Percentiles rank a stretch among this genome's conserved stretches.
These are phyloP conservation scores for Pelagia noctiluca DNA, from an alignment of 30 jellyfish, hydroid and myxozoan species.

Conservation along the genomic window DNA sequence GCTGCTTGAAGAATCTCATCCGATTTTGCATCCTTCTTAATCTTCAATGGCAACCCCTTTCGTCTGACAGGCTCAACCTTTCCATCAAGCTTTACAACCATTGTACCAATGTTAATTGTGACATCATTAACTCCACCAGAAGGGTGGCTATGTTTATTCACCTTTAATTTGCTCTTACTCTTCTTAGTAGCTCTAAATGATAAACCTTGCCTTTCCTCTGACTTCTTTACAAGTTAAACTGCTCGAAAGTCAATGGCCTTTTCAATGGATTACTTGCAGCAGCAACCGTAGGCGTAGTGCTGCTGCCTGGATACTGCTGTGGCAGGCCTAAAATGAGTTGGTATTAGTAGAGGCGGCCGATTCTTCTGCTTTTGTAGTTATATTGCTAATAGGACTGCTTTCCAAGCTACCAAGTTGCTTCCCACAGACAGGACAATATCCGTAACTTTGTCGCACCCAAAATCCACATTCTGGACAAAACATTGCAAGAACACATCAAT, in stretches of 20 bases:
- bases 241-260: slow-evolving; percentile 60
- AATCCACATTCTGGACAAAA: slow-evolving; percentile 51
- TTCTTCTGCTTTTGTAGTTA: slow-evolving; percentile 4
- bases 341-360: not conserved
- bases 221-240: slow-evolving; percentile 41
- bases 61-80: slow-evolving; percentile 47
- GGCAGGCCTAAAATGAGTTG: slow-evolving; percentile 19
- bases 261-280: no score
- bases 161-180: no score
- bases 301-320: not conserved
- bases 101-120: no score
- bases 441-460: slow-evolving; percentile 23
- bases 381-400: no score
- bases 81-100: no score
- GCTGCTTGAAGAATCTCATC: no score
- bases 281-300: no score
- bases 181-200: no score
- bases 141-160: no score
- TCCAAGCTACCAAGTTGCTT: slow-evolving; percentile 33
- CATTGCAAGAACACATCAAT: slow-evolving; percentile 19
- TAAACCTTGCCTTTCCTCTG: slow-evolving; percentile 56
- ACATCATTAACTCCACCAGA: no score
- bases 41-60: slow-evolving; percentile 50
- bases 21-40: no score
- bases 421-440: slow-evolving; percentile 43